Base-by-base conservation (phyloP, 92 coral and sea anemone genomes). In the Epizoanthus fatuus region DNA sequence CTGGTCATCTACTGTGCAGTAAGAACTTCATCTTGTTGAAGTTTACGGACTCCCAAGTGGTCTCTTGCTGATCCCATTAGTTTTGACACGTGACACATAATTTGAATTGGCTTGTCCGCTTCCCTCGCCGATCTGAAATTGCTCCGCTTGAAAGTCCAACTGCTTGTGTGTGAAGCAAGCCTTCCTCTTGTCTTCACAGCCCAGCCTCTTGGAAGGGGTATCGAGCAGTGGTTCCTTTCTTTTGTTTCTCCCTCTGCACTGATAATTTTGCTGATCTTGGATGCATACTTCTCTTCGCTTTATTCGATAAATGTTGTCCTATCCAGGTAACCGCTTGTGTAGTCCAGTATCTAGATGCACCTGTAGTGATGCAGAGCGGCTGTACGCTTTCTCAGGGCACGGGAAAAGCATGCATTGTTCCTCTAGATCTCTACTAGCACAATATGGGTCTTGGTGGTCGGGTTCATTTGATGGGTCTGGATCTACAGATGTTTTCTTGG, bases 101-200 rank as follows among this genome's bases (percentile, higher is more conserved):
- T 82, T 75, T 19, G 91, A 87, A 44, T 88, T 57, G 38, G 68
- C 57, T 82, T 75, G 67, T 67, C 80, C 87, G 53, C 68, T 44
- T 55, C 68, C 51, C 72, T 81, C 83, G 17, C 91, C 86, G 49
- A 59, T 81, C 32, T 81, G 38, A 87, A 87, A 87, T 29, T 87
- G 86, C 37, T 87, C 82, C 42, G 75, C 79, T 49, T 79, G 39
- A 42, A 62, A 80, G 58, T 73, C 68, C 4, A 42, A 79, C 81
- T 87, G 86, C 35, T 80, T 87, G 37, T 79, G 11, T 3, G 86
- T 68, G 25, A 86, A 79, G 5, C 86, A 80, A 75, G 20, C 69
- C 80, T 77, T 86, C 53, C 64, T 86, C 68, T 75, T 74, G 10
- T 72, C 53, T 84, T 84, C 60, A 60, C 37, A 16, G 85, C 84